Evolutionary conservation across 2,888 invertebrate genomes (phyloP), one percentile per base, ranked within the genome.

Genomic region (Mamestra brassicae): DNA sequence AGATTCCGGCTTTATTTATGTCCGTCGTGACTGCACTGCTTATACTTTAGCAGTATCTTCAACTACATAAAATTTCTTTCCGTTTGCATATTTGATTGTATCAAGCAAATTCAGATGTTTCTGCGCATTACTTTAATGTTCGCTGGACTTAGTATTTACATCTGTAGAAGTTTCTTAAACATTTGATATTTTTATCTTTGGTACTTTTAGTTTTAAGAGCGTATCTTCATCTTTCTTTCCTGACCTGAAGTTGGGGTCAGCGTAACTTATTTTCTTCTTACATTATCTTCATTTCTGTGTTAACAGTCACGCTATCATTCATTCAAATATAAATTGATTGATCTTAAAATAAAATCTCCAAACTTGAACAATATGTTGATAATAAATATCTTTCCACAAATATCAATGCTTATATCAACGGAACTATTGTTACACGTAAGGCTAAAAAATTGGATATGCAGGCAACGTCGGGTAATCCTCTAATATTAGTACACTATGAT

Each of bases 1-100:
- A 93, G 92, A 94, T 93, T 92, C 90, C 81, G 89, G 84, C 90
- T 92, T 94, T 94, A 95, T 96, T 96, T 95, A 96, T 95, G 93
- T 93, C 91, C 90, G 88, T 96, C 96, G 96, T 96, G 96, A 96
- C 95, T 94, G 88, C 92, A 92, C 88, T 90, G 87, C 87, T 85
- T 85, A 85, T 80, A 80, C 81, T 75, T 83, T 65, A 78, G 84
- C 88, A 83, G 86, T 85, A 88, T 85, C 71, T 80, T 67, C 60
- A 60, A 70, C 75, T 84, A 78, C 70, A 80, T 85, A 79, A 50
- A 76, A 81, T 78, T 81, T 78, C 69, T 73, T 76, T 85, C 64
- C 62, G 83, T 85, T 77, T 83, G 83, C 75, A 77, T 77, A 80
- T 87, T 84, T 78, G 87, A 86, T 87, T 85, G 79, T 86, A 85